Evolutionary conservation across 2,888 invertebrate genomes (phyloP).

Genomic region (Tenthredo livida): DNA sequence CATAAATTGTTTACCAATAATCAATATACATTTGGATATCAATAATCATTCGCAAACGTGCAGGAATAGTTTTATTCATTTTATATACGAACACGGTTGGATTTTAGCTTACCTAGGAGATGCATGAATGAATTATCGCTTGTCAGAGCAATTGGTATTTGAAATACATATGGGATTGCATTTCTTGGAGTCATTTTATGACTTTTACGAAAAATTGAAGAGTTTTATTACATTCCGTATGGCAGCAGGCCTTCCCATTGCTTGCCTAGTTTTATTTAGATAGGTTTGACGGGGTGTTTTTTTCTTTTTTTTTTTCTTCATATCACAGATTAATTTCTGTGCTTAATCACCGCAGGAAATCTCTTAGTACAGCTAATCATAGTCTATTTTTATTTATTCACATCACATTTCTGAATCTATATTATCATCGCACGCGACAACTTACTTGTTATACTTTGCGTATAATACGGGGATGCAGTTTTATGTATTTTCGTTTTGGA

Average conservation of each 20-base stretch:
- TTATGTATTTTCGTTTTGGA: slow-evolving; percentile 39
- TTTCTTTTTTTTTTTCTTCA: background rate
- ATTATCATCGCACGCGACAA: background rate
- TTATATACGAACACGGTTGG: background rate
- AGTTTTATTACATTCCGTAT: background rate
- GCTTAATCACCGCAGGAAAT: background rate
- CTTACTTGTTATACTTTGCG: background rate
- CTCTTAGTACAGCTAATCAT: background rate
- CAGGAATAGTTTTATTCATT: slow-evolving; percentile 22
- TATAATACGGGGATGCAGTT: slow-evolving; percentile 42
- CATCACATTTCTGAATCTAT: background rate
- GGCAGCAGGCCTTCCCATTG: slow-evolving; percentile 29
- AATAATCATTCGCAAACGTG: background rate
- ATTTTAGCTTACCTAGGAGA: background rate
- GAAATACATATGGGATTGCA: slow-evolving; percentile 43
- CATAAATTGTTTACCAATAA: background rate
- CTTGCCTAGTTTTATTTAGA: slow-evolving; percentile 19
- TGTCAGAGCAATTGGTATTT: background rate
- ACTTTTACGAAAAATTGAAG: background rate
- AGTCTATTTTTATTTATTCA: slow-evolving; percentile 12
- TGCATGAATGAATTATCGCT: background rate
- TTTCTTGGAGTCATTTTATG: background rate
- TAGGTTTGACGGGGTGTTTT: background rate
- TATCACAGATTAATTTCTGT: background rate
- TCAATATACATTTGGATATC: background rate